Percentiles rank a stretch among this genome's conserved stretches.
Evolutionary conservation across 2,113 vertebrate genomes (phyloP).

Genomic region (Pycnonotus jocosus): DNA sequence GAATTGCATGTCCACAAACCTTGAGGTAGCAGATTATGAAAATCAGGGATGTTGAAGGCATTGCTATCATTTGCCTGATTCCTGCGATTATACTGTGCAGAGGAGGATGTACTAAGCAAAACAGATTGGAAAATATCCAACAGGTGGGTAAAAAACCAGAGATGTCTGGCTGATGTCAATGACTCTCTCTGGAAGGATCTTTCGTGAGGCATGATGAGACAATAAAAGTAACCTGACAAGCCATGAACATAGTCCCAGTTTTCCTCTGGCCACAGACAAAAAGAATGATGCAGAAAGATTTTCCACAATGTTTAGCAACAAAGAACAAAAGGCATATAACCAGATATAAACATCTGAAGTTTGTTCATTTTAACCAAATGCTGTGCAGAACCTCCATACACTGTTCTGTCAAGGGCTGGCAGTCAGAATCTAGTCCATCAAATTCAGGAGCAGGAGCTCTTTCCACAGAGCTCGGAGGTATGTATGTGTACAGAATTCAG

Average conservation of each 20-base stretch:
- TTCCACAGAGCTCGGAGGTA: background rate
- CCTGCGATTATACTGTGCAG: background rate
- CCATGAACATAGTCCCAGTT: background rate
- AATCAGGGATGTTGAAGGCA: background rate
- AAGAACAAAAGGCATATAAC: background rate
- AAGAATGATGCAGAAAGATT: background rate
- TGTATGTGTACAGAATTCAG: background rate
- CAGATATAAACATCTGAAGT: background rate
- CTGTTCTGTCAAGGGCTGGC: background rate
- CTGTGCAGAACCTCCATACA: background rate
- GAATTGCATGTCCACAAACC: background rate
- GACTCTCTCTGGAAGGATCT: background rate
- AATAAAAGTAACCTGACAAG: background rate
- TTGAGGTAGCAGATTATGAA: background rate
- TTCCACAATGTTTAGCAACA: background rate
- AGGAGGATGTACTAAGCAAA: background rate
- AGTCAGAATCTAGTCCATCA: background rate
- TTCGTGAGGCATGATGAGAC: background rate
- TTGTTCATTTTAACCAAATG: background rate
- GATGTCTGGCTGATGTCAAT: background rate
- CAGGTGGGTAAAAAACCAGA: background rate
- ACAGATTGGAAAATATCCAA: background rate
- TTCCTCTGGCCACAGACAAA: background rate
- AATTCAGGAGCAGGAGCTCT: background rate
- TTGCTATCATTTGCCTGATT: background rate